A percentile compares a stretch with the other conserved stretches of the same genome.
Conservation (phyloP, 2,113 vertebrate species). For the Dasyornis broadbenti region DNA sequence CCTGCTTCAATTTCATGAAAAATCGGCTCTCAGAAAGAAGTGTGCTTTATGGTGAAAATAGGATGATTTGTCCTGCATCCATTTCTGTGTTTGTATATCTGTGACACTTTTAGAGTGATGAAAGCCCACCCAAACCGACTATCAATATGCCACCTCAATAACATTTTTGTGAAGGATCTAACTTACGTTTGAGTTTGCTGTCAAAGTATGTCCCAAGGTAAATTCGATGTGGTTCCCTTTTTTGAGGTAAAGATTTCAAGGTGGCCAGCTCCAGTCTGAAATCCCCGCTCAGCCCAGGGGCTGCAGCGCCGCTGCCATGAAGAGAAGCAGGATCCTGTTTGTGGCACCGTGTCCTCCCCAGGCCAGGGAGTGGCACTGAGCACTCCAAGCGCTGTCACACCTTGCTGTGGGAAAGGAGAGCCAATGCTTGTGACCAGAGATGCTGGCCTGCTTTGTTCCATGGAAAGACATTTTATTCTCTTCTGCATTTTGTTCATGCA, state of each 20-base stretch:
- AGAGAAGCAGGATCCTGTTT: not conserved
- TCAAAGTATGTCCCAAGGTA: not conserved
- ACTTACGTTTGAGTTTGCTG: not conserved
- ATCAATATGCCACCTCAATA: not conserved
- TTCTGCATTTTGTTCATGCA: not conserved
- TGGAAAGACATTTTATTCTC: not conserved
- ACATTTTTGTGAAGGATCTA: not conserved
- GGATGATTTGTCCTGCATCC: not conserved
- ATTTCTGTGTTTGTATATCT: not conserved
- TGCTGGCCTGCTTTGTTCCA: not conserved
- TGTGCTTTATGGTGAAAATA: not conserved
- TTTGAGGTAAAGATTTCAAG: not conserved
- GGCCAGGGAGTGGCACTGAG: not conserved
- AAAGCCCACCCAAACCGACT: not conserved
- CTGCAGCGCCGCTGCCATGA: rapidly evolving
- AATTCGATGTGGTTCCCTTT: rapidly evolving
- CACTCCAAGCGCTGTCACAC: not conserved
- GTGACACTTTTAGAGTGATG: not conserved
- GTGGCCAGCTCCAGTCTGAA: not conserved
- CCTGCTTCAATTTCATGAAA: not conserved
- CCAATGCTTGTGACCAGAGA: not conserved
- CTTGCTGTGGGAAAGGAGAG: not conserved
- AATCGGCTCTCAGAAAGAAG: not conserved
- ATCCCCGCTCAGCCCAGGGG: not conserved
- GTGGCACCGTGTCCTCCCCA: rapidly evolving